Conservation (phyloP, 2,888 invertebrate species). For the Hirudinaria manillensis region DNA sequence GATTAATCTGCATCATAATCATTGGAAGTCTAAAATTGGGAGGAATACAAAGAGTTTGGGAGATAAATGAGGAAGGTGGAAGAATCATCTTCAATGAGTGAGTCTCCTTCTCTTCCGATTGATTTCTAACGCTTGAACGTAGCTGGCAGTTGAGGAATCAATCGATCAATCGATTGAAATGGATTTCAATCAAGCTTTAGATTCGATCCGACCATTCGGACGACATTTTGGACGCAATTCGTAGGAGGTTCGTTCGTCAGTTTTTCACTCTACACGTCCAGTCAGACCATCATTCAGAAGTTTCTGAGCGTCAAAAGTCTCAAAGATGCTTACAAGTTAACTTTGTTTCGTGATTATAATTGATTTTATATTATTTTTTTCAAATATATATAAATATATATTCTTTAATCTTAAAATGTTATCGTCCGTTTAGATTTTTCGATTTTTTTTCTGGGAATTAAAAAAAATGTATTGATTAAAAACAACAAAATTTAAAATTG, state of each 20-base stretch:
- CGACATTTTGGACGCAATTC: slow-evolving; percentile 76
- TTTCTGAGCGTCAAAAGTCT: slow-evolving; percentile 35
- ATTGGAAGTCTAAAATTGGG: slow-evolving; percentile 37
- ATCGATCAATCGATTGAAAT: slow-evolving; percentile 84
- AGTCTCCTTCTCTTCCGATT: not conserved
- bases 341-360: too few species aligned
- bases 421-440: not conserved
- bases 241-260: slow-evolving; percentile 82
- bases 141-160: slow-evolving; percentile 58
- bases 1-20: slow-evolving; percentile 44
- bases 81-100: slow-evolving; percentile 35
- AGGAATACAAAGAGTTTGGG: slow-evolving; percentile 30
- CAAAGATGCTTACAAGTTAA: slow-evolving; percentile 34
- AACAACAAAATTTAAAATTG: too few species aligned
- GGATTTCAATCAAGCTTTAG: slow-evolving; percentile 88
- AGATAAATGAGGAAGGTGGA: slow-evolving; percentile 33
- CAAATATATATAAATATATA: not conserved
- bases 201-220: slow-evolving; percentile 59
- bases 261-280: slow-evolving; percentile 80
- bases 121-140: not conserved
- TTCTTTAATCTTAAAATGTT: not conserved
- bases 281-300: slow-evolving; percentile 63
- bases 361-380: too few species aligned
- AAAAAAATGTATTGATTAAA: not conserved
- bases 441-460: not conserved